Conservation (phyloP, 1,140 invertebrate species). For the Nasonia longicornis region DNA sequence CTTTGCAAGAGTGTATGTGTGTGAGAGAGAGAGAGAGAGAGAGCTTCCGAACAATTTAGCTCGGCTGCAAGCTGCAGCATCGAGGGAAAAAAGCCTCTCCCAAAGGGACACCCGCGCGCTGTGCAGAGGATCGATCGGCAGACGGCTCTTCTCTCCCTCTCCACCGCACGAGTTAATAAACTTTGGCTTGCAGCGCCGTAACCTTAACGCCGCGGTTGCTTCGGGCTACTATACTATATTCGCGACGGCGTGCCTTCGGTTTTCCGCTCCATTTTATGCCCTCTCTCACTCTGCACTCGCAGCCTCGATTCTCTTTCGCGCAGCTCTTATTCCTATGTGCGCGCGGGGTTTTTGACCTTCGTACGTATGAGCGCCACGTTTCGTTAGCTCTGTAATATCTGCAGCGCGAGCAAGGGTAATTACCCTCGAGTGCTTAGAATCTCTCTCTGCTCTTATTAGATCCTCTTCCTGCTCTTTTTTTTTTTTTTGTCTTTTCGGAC, state of each 20-base stretch:
- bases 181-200: neutral
- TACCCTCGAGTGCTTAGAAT: neutral
- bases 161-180: constrained; percentile 28
- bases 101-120: neutral
- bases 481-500: too few relatives aligned
- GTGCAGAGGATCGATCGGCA: constrained; percentile 18
- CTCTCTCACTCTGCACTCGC: neutral
- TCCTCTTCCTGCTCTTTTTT: neutral
- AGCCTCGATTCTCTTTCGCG: neutral
- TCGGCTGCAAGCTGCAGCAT: neutral
- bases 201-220: constrained; percentile 22
- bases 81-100: too few relatives aligned
- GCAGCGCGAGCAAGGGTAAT: neutral
- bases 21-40: too few relatives aligned
- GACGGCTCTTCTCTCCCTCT: neutral
- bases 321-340: neutral
- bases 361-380: neutral
- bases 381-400: neutral
- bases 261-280: constrained; percentile 17
- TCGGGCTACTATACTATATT: neutral
- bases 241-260: neutral
- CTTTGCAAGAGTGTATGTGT: neutral
- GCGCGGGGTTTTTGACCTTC: neutral
- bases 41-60: constrained; percentile 22
- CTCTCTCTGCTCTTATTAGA: neutral